Evolutionary conservation across 2,888 invertebrate species (phyloP), one percentile per base, ranked within the genome.

Genomic region (Gandaritis pyraliata): DNA sequence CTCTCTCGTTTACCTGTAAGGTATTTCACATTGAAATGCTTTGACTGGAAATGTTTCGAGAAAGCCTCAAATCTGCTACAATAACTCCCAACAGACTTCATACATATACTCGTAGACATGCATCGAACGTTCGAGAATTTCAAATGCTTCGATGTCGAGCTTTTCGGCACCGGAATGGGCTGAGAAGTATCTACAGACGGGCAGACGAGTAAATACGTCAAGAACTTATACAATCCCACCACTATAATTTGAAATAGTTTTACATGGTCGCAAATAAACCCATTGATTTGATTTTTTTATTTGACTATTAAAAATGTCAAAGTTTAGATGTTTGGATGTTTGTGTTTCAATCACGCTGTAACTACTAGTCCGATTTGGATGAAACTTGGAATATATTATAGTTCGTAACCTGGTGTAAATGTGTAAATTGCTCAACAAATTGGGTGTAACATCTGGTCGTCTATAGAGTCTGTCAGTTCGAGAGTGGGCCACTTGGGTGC

Each of bases 401-500:
- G n/a, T n/a, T n/a, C n/a, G n/a, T n/a, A n/a, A n/a, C n/a, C n/a
- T n/a, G n/a, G n/a, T n/a, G n/a, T n/a, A 3, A 3, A 43, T 43
- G 2, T 43, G 16, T 16, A n/a, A 38, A 43, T 29, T 33, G 7
- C 11, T 15, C 1, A 8, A 45, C 7, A 51, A 36, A n/a, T 52
- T 52, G 30, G 29, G 30, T n/a, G 53, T 1, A 2, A 1, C 10
- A 43, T 56, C 16, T 18, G 11, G 6, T 11, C 36, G 56, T 58
- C 41, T 54, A 53, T 58, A 48, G 10, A 8, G 38, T 55, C 53
- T 59, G 38, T 23, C 53, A 36, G 16, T 41, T 58, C 51, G 12
- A 46, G n/a, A 47, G 36, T 45, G 55, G 50, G 54, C 65, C 66
- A 70, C 65, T 65, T 67, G 50, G 53, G 60, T 54, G 55, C 58